Evolutionary conservation across 2,888 invertebrate species (phyloP), one percentile per base, ranked within the genome.

Genomic region (Serripes groenlandicus): DNA sequence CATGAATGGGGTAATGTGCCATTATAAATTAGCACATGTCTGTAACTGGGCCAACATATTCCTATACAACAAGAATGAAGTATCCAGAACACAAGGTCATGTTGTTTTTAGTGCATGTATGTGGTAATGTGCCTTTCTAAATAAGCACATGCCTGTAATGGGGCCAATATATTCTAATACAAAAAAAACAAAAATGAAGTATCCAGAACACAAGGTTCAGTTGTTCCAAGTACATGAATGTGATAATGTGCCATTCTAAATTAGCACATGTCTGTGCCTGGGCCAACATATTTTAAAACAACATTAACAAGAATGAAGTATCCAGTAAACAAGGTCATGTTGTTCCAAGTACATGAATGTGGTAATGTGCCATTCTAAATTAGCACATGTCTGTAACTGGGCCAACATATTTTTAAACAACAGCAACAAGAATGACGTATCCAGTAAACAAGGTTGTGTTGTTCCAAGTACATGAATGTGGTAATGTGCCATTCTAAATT

Each of bases 191-290:
- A n/a, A n/a, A n/a, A n/a, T n/a, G n/a, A n/a, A n/a, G n/a, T n/a
- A n/a, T n/a, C n/a, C n/a, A n/a, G n/a, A n/a, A n/a, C n/a, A n/a
- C n/a, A n/a, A n/a, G n/a, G n/a, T n/a, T n/a, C n/a, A n/a, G n/a
- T n/a, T n/a, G n/a, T n/a, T n/a, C n/a, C n/a, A n/a, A n/a, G 58
- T 58, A 58, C 58, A 58, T 26, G 26, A 58, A 58, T 58, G 58
- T 58, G 58, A n/a, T 58, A 28, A 58, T 58, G 11, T 58, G 3
- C 23, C 28, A 7, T 58, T n/a, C 3, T 26, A 58, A 5, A 58
- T 58, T 58, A 58, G 58, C 26, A 58, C 58, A 26, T 58, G 58
- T n/a, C 3, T 58, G 58, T 26, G 28, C 58, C 28, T 5, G 26
- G 58, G 58, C n/a, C n/a, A n/a, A n/a, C n/a, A n/a, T n/a, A n/a